Evolutionary conservation across 92 coral and sea anemone species (phyloP), one percentile per base, ranked within the genome.

Genomic region (Zoanthus solanderi): DNA sequence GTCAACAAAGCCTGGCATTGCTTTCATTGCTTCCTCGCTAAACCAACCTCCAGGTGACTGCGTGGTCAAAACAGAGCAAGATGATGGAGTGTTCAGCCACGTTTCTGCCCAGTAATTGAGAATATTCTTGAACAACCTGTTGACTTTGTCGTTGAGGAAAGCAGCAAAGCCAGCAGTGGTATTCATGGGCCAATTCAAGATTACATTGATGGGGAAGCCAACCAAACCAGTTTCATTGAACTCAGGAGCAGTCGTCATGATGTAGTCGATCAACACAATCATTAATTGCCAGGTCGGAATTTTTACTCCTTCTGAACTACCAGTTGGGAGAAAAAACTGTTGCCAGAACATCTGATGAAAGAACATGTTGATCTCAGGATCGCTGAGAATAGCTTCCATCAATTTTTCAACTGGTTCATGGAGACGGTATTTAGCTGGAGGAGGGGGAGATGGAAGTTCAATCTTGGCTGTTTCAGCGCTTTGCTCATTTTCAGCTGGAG

Each of bases 301-400:
- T 76, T 65, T 82, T 23, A 1, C 7, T 87, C 92, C 91, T 87
- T 86, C 85, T 31, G 79, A 57, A 71, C 37, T 15, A 16, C 65
- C 58, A 23, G 23, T 23, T 53, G 90, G 92, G 37, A 86, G 86
- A 9, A 15, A 0, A 54, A 16, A 75, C 87, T 92, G 94, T 28
- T 92, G 92, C 92, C 94, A 89, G 89, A 92, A 92, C 94, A 92
- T 92, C 76, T 92, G 88, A 67, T 92, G 92, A 73, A 92, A 92
- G 86, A 92, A 86, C 92, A 92, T 92, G 88, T 92, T 92, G 89
- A 92, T 83, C 91, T 89, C 94, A 71, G 91, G 91, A 72, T 89
- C 91, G 79, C 78, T 74, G 72, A 83, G 78, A 32, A 89, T 89
- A 5, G 83, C 78, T 16, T 91, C 31, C 91, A 31, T 29, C 89